A percentile compares a stretch with the other conserved stretches of the same genome.
phyloP scores from a whole-genome alignment of 2,888 invertebrate species.

The Aspidiotus rigidus region DNA sequence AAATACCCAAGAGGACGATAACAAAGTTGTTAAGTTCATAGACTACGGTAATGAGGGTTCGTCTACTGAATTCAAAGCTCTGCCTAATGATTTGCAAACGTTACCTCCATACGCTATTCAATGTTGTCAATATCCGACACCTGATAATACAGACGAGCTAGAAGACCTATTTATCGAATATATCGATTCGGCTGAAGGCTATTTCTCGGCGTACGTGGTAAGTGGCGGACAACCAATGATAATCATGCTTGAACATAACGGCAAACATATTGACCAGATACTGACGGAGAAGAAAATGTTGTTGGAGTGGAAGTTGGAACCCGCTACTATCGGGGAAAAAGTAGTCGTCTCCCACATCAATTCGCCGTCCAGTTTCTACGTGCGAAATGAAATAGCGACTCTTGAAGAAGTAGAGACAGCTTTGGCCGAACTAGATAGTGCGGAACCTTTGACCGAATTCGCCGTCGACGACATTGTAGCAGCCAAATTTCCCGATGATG shows the following conservation, averaged over 20 bases:
- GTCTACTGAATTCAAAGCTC: slow-evolving; percentile 51
- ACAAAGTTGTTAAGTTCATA: slow-evolving; percentile 54
- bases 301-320: neutral
- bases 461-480: slow-evolving; percentile 48
- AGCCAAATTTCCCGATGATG: slow-evolving; percentile 57
- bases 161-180: slow-evolving; percentile 15
- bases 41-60: slow-evolving; percentile 61
- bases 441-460: neutral
- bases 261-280: slow-evolving; percentile 2
- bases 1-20: slow-evolving; percentile 48
- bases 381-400: slow-evolving; percentile 42
- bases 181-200: slow-evolving; percentile 7
- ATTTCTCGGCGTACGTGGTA: slow-evolving; percentile 8
- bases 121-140: slow-evolving; percentile 51
- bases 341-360: slow-evolving; percentile 20
- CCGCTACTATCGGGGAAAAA: neutral
- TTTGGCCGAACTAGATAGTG: neutral
- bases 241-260: slow-evolving; percentile 14
- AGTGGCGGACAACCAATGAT: slow-evolving; percentile 13
- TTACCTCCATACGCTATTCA: slow-evolving; percentile 54
- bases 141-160: slow-evolving; percentile 46
- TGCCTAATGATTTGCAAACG: slow-evolving; percentile 53
- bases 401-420: neutral
- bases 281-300: neutral
- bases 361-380: slow-evolving; percentile 40